Evolutionary conservation across 1,140 invertebrate genomes (phyloP).

Genomic region (Bombus pascuorum): DNA sequence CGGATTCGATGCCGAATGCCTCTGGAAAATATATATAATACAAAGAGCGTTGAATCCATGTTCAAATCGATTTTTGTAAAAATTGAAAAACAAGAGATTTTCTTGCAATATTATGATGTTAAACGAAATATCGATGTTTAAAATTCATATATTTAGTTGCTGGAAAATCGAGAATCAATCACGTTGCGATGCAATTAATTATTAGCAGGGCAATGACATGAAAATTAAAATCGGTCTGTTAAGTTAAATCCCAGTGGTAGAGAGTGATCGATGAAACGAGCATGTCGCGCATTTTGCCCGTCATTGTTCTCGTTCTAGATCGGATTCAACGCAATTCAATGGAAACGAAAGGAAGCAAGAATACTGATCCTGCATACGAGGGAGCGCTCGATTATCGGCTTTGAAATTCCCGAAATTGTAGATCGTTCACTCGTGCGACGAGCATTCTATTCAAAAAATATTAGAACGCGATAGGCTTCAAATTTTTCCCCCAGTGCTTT

Average conservation of each 20-base stretch:
- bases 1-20: background rate
- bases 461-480: background rate
- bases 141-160: background rate
- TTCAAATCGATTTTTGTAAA: background rate
- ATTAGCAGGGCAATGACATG: too few species aligned
- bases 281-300: slow-evolving; percentile 16
- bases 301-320: slow-evolving; percentile 22
- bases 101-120: background rate
- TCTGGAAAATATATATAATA: background rate
- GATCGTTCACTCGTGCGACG: background rate
- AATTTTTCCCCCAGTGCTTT: background rate
- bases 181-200: background rate
- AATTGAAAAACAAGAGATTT: accelerated
- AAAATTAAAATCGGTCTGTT: background rate
- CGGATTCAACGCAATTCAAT: slow-evolving; percentile 14
- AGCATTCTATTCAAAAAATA: background rate
- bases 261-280: slow-evolving; percentile 10
- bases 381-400: slow-evolving; percentile 15
- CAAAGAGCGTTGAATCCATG: background rate
- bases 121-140: background rate
- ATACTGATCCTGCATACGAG: slow-evolving; percentile 25
- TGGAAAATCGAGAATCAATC: too few species aligned
- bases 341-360: slow-evolving; percentile 14
- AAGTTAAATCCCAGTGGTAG: background rate
- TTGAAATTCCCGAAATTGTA: background rate